A percentile compares a stretch with the other conserved stretches of the same genome.
Conservation (phyloP, 2,888 invertebrate species). For the Lepeophtheirus nordmannii region DNA sequence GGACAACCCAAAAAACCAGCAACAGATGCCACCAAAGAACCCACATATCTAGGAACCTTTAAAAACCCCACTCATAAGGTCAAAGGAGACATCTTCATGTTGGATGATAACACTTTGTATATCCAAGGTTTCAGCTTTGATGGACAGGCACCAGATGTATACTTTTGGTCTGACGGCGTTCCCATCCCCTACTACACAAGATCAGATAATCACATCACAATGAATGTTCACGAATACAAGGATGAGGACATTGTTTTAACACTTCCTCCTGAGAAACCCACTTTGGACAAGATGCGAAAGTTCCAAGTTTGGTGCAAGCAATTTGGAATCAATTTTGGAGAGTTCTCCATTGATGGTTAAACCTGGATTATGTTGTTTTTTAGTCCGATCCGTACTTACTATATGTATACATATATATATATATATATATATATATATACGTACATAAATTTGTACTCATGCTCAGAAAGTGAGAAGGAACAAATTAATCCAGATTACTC, state of each 20-base stretch:
- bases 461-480: too few relatives aligned
- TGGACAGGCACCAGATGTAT: constrained; percentile 19
- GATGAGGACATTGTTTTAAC: constrained; percentile 20
- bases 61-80: neutral
- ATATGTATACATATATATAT: too few relatives aligned
- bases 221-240: constrained; percentile 7
- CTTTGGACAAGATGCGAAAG: constrained; percentile 8
- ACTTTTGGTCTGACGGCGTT: constrained; percentile 17
- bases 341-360: constrained; percentile 5
- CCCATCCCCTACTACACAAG: constrained; percentile 20
- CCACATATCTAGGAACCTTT: constrained; percentile 14
- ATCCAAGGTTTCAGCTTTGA: constrained; percentile 22
- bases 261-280: constrained; percentile 21
- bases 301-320: constrained; percentile 21
- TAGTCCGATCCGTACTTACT: too few relatives aligned
- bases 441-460: too few relatives aligned
- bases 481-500: too few relatives aligned
- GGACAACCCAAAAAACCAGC: neutral
- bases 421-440: too few relatives aligned
- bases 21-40: neutral
- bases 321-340: constrained; percentile 14
- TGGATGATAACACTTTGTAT: constrained; percentile 21
- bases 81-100: constrained; percentile 20
- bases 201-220: neutral
- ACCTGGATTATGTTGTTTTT: too few relatives aligned